Base-by-base conservation (phyloP, 2,888 invertebrate genomes). In the Camptogramma bilineatum region DNA sequence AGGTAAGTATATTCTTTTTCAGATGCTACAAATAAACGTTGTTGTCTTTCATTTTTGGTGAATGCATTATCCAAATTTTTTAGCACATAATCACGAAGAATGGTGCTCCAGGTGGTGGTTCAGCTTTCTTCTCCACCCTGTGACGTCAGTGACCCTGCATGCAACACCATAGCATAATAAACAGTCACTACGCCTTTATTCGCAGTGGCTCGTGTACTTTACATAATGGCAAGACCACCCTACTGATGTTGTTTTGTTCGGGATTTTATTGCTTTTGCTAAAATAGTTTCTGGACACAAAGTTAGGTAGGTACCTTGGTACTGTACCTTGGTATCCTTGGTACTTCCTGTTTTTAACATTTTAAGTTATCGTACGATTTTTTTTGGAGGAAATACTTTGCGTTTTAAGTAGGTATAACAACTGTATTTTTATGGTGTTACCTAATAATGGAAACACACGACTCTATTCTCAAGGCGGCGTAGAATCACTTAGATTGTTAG, bases 221-320 rank as follows among this genome's bases (percentile, higher is more conserved):
- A 81, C 79, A 81, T 81, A 77, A 81, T 82, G 77, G 77, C 70
- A 53, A 75, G 88, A 87, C 90, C 88, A 87, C 88, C 88, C 83
- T 81, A 78, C 81, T 75, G 70, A 68, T 56, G 64, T 67, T 64
- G 63, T 64, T 69, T 69, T 68, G 70, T 69, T 62, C 52, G 61
- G 50, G 52, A 66, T 64, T 50, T 61, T 64, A 63, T 71, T 52
- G 64, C 60, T 62, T 52, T 60, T 53, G 21, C 53, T 65, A 51
- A 66, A 65, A 62, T 69, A 67, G 63, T 64, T 68, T 68, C 21
- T 47, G 52, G 31, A 17, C 17, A 47, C 50, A 64, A 54, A 54
- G 17, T 34, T 53, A 44, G 39, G 34, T 53, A 56, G n/a, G n/a
- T n/a, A 16, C 34, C 48, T 53, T 44, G 31, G 31, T 2, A 46